A percentile compares a stretch with the other conserved stretches of the same genome.
Evolutionary conservation across 2,888 invertebrate genomes (phyloP).

Genomic region (Cheilosia urbana): DNA sequence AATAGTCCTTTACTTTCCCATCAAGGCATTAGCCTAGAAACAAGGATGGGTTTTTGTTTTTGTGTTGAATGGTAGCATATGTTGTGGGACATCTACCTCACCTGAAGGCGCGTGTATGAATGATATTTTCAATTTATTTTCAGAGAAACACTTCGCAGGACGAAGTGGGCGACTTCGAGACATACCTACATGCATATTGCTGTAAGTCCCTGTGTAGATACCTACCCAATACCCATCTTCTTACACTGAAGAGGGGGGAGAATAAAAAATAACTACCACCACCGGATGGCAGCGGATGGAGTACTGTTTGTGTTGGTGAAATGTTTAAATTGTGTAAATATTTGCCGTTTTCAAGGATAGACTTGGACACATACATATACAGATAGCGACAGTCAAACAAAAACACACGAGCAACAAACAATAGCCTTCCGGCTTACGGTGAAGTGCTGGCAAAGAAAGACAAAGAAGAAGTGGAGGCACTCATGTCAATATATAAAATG

Average conservation of each 20-base stretch:
- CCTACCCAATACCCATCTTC: not conserved
- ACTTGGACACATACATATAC: conserved; percentile 2
- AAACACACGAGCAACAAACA: conserved; percentile 28
- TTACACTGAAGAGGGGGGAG: not conserved
- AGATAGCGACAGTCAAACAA: not conserved
- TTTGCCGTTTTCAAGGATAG: conserved; percentile 45
- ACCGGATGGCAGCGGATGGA: not conserved
- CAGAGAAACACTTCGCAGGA: conserved; percentile 10
- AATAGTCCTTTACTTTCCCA: too few species aligned
- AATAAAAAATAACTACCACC: not conserved
- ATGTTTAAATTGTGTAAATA: conserved; percentile 70
- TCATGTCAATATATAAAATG: not conserved
- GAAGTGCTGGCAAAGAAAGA: not conserved
- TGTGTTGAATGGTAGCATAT: too few species aligned
- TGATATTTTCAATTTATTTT: conserved; percentile 61
- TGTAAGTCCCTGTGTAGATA: not conserved
- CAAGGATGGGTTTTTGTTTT: too few species aligned
- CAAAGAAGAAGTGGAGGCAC: not conserved
- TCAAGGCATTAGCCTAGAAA: too few species aligned
- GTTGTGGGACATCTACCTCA: conserved; percentile 24
- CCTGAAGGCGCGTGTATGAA: conserved; percentile 33
- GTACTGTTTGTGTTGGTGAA: conserved; percentile 53
- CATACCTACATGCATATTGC: not conserved
- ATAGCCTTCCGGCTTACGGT: conserved; percentile 7
- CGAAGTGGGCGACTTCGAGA: too few species aligned